These are phyloP conservation scores for Lordiphosa andalusiaca DNA, from an alignment of 2,888 invertebrate genomes.

Conservation along the genomic window DNA sequence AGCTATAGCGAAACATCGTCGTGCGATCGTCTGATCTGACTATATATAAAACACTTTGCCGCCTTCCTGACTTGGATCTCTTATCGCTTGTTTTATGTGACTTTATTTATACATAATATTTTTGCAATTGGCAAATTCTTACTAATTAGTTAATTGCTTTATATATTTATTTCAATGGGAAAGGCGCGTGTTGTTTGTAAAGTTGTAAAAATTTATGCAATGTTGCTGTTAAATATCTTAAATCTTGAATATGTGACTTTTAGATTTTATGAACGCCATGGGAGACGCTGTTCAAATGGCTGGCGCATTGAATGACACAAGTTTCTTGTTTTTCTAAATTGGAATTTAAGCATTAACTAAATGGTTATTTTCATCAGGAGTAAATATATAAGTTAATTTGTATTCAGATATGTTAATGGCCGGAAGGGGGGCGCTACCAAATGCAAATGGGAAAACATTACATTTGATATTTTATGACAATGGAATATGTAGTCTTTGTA, in stretches of 20 bases:
- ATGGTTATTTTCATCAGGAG: too few relatives aligned
- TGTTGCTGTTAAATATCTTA: conserved; percentile 38
- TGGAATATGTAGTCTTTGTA: too few relatives aligned
- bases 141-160: conserved; percentile 63
- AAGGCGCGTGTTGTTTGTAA: conserved; percentile 33
- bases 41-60: conserved; percentile 46
- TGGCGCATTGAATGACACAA: too few relatives aligned
- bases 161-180: conserved; percentile 43
- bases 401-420: too few relatives aligned
- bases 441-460: too few relatives aligned
- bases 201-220: conserved; percentile 38
- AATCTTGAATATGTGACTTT: conserved; percentile 13
- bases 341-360: too few relatives aligned
- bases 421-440: too few relatives aligned
- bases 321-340: too few relatives aligned
- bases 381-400: too few relatives aligned
- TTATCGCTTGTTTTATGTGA: conserved; percentile 40
- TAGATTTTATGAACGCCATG: too few relatives aligned
- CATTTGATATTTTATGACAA: too few relatives aligned
- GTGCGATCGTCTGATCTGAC: conserved; percentile 35
- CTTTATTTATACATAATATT: conserved; percentile 46
- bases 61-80: conserved; percentile 68
- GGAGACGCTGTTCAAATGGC: too few relatives aligned
- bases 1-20: conserved; percentile 46
- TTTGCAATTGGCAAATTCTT: conserved; percentile 61